A percentile compares a stretch with the other conserved stretches of the same genome.
These are phyloP conservation scores for Calephelis perditalis DNA, from an alignment of 2,888 invertebrate genomes.

Conservation along the genomic window DNA sequence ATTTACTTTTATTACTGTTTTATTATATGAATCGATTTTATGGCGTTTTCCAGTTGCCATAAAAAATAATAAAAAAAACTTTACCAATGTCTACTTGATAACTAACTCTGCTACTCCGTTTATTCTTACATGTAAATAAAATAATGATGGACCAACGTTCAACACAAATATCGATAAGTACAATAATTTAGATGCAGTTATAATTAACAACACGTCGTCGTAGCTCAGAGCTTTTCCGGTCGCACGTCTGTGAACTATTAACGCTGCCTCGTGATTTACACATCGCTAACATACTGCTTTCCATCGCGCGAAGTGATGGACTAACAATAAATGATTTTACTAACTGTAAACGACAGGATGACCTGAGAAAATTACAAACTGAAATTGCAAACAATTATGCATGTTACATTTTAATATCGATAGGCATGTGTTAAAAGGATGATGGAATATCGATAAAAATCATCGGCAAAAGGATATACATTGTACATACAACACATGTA, in stretches of 20 bases:
- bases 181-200: slow-evolving; percentile 4
- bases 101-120: too few relatives aligned
- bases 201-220: slow-evolving; percentile 10
- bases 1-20: too few relatives aligned
- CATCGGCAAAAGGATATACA: too few relatives aligned
- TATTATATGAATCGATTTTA: too few relatives aligned
- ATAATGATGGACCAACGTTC: neutral
- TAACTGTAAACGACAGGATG: slow-evolving; percentile 67
- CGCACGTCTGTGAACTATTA: slow-evolving; percentile 10
- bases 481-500: too few relatives aligned
- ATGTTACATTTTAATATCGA: neutral
- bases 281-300: slow-evolving; percentile 10
- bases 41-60: too few relatives aligned
- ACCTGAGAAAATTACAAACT: slow-evolving; percentile 41
- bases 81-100: too few relatives aligned
- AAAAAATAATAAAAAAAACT: too few relatives aligned
- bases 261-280: slow-evolving; percentile 8
- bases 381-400: neutral
- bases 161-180: slow-evolving; percentile 1
- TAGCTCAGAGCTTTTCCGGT: slow-evolving; percentile 10
- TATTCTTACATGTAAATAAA: too few relatives aligned
- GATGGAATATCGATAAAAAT: too few relatives aligned
- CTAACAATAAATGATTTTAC: slow-evolving; percentile 25
- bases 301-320: slow-evolving; percentile 45
- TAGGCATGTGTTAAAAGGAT: too few relatives aligned